Conservation (phyloP, 2,888 invertebrate genomes). For the Pemphredon lugubris region DNA sequence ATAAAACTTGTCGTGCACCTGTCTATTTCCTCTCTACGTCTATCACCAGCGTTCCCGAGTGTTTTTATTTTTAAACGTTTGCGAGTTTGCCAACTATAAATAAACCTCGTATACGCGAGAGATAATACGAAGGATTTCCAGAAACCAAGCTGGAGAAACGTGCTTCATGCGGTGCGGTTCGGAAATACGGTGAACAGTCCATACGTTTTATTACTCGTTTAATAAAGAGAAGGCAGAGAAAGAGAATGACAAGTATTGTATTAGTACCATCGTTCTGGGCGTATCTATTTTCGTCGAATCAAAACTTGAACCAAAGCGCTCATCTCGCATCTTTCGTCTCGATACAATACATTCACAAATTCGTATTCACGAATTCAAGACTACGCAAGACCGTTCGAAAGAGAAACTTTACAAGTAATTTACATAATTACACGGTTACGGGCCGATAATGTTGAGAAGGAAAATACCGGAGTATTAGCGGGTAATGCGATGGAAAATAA, state of each 20-base stretch:
- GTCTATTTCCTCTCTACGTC: too few relatives aligned
- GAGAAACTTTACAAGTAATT: neutral
- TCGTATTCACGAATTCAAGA: neutral
- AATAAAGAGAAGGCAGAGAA: constrained; percentile 54
- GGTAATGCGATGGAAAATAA: too few relatives aligned
- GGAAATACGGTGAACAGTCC: constrained; percentile 44
- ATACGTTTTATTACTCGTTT: constrained; percentile 61
- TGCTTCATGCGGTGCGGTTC: constrained; percentile 33
- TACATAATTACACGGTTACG: too few relatives aligned
- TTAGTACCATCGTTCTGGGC: constrained; percentile 39
- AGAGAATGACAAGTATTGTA: constrained; percentile 53
- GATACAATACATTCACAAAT: neutral
- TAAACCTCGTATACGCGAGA: neutral
- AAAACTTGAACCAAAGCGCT: constrained; percentile 37
- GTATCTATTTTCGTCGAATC: constrained; percentile 13
- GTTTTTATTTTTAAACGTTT: too few relatives aligned
- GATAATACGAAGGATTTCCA: constrained; percentile 33
- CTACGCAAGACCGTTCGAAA: neutral
- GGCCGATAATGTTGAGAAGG: neutral
- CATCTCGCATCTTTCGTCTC: constrained; percentile 21
- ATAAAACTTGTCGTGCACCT: too few relatives aligned
- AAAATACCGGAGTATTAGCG: too few relatives aligned
- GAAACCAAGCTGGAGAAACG: constrained; percentile 22
- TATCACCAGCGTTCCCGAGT: too few relatives aligned
- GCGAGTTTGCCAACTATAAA: too few relatives aligned